phyloP scores from a whole-genome alignment of 2,113 vertebrate species.

The Lethenteron reissneri region DNA sequence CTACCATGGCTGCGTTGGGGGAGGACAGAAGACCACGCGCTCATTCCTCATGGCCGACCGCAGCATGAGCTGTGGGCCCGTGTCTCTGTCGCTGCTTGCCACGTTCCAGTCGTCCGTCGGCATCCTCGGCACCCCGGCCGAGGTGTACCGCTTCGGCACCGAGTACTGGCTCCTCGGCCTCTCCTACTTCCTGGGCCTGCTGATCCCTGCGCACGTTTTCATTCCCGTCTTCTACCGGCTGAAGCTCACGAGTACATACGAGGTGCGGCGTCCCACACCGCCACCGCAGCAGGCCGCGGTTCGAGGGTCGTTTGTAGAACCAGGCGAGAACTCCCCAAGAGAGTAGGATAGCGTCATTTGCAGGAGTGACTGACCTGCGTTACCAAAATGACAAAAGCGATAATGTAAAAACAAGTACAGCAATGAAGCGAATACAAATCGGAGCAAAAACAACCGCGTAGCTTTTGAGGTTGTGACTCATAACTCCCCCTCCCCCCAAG shows the following conservation, averaged over 20 bases:
- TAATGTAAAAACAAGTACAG: no score
- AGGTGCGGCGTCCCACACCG: background rate
- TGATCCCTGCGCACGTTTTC: slow-evolving; percentile 4
- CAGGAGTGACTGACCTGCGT: no score
- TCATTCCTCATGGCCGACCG: slow-evolving; percentile 5
- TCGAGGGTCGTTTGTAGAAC: no score
- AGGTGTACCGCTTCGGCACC: slow-evolving; percentile 4
- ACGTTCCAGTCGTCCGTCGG: slow-evolving; percentile 1
- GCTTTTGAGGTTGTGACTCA: no score
- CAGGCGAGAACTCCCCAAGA: no score
- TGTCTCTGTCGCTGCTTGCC: background rate
- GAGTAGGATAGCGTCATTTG: no score
- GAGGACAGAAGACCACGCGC: background rate
- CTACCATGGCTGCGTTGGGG: background rate
- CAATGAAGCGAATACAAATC: no score
- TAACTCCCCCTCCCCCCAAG: no score
- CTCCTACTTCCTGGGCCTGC: background rate
- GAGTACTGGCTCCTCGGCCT: slow-evolving; percentile 2
- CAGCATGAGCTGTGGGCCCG: background rate
- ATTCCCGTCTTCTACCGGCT: slow-evolving; percentile 1
- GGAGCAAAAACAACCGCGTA: no score
- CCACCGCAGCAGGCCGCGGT: no score
- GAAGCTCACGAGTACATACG: slow-evolving; percentile 1
- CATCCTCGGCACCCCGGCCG: slow-evolving; percentile 3
- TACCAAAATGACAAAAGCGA: no score